phyloP scores from a whole-genome alignment of 2,797 vertebrate species.

The Eulemur mongoz region DNA sequence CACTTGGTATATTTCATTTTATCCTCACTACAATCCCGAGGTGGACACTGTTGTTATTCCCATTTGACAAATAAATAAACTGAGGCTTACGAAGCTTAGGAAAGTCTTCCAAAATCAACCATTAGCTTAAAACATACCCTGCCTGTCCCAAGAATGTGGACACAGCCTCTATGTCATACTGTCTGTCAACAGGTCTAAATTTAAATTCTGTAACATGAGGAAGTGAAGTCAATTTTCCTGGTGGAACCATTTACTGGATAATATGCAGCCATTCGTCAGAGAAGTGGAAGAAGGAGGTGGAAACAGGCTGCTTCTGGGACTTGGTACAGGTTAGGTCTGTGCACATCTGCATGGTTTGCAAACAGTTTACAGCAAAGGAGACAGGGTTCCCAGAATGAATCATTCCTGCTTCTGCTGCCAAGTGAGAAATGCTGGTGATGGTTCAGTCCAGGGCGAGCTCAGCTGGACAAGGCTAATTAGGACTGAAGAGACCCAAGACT shows the following conservation, averaged over 20 bases:
- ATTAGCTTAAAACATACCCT: background rate
- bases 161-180: background rate
- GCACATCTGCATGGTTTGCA: background rate
- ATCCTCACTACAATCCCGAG: background rate
- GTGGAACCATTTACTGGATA: background rate
- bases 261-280: background rate
- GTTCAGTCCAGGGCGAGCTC: background rate
- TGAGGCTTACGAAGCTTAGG: background rate
- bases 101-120: background rate
- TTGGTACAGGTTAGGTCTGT: background rate
- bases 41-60: background rate
- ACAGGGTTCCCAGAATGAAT: background rate
- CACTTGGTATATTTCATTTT: background rate
- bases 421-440: background rate
- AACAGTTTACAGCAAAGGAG: background rate
- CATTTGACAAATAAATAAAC: background rate
- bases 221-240: background rate
- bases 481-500: constrained; percentile 18
- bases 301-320: background rate
- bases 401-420: background rate
- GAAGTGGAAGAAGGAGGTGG: background rate
- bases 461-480: constrained; percentile 40
- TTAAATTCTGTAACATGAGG: constrained; percentile 4
- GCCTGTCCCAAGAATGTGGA: background rate
- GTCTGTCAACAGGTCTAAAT: background rate